Percentiles rank a stretch among this genome's conserved stretches.
phyloP scores from a whole-genome alignment of 2,888 invertebrate species.

The Prosopocoilus inquinatus region DNA sequence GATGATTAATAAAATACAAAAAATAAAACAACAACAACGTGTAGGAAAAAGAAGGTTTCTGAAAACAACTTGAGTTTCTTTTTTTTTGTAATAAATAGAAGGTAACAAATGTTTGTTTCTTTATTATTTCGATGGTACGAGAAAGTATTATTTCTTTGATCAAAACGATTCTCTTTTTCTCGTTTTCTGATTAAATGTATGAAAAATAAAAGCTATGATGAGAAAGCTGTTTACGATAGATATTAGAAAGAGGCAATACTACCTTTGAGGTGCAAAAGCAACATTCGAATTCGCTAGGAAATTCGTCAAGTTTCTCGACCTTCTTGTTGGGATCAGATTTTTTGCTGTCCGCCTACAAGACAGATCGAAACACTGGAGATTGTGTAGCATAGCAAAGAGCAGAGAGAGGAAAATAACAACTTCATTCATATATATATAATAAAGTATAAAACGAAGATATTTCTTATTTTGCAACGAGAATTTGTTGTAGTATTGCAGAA shows the following conservation, averaged over 20 bases:
- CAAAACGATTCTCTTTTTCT: not conserved
- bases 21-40: too few species aligned
- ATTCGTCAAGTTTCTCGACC: conserved; percentile 71
- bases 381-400: conserved; percentile 28
- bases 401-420: conserved; percentile 24
- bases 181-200: not conserved
- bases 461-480: not conserved
- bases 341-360: conserved; percentile 55
- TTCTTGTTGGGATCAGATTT: conserved; percentile 62
- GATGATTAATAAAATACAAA: too few species aligned
- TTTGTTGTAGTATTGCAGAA: not conserved
- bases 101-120: too few species aligned
- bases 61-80: too few species aligned
- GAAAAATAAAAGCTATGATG: conserved; percentile 13
- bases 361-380: conserved; percentile 40
- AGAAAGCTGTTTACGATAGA: conserved; percentile 15
- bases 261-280: conserved; percentile 96
- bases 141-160: not conserved
- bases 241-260: conserved; percentile 51
- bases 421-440: conserved; percentile 4
- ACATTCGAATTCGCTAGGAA: conserved; percentile 95
- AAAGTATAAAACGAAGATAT: conserved; percentile 5
- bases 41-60: too few species aligned
- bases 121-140: too few species aligned
- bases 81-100: too few species aligned